These are phyloP conservation scores for Eucera pruinosa DNA, from an alignment of 2,888 invertebrate genomes.

Conservation along the genomic window DNA sequence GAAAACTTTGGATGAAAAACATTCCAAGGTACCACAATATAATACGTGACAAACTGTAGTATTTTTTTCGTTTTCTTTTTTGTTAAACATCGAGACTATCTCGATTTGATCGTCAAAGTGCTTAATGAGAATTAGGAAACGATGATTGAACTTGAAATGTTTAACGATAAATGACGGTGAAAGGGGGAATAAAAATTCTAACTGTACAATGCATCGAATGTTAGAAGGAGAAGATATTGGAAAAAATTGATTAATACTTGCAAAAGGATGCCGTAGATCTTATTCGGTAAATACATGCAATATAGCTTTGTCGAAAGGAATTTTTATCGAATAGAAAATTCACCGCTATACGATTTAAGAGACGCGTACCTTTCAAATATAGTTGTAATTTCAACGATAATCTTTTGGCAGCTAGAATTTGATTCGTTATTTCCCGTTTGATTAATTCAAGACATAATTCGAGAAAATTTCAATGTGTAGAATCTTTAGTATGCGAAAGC, in stretches of 20 bases:
- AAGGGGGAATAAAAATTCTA: neutral
- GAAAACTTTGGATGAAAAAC: constrained; percentile 19
- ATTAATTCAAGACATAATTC: neutral
- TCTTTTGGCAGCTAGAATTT: constrained; percentile 2
- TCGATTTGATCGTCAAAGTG: constrained; percentile 15
- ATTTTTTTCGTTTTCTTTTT: too few relatives aligned
- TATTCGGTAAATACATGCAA: constrained; percentile 50
- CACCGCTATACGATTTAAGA: neutral
- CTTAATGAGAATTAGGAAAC: constrained; percentile 3
- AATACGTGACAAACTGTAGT: constrained; percentile 3
- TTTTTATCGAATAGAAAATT: neutral
- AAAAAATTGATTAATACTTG: neutral
- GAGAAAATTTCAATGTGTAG: too few relatives aligned
- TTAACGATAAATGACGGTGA: neutral
- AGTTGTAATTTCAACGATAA: neutral
- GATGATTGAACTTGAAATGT: constrained; percentile 9
- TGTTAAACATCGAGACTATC: constrained; percentile 5
- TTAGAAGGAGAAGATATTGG: neutral
- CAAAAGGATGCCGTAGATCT: neutral
- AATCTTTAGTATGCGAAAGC: too few relatives aligned
- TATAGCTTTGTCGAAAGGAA: constrained; percentile 12
- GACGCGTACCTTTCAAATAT: neutral
- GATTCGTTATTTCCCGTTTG: neutral
- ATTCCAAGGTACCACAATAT: constrained; percentile 13
- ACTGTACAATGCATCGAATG: constrained; percentile 15